These are phyloP conservation scores for Oreochromis spilurus DNA, from an alignment of 2,113 vertebrate genomes.

Conservation along the genomic window DNA sequence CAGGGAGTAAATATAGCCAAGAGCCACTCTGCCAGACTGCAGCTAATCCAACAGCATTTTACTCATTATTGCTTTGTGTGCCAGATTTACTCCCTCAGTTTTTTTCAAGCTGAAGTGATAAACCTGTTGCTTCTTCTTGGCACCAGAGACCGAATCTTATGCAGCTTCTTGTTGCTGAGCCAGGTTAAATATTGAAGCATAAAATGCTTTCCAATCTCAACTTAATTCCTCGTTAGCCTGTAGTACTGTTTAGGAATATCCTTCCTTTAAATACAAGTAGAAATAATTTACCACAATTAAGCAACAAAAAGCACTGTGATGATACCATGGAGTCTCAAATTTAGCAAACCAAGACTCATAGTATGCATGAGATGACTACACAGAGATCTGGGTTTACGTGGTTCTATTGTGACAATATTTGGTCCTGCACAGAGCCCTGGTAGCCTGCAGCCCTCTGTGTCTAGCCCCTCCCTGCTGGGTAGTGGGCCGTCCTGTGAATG, in stretches of 20 bases:
- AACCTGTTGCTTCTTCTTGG: not conserved
- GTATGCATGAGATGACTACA: not conserved
- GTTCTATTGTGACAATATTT: slow-evolving; percentile 30
- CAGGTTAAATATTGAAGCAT: not conserved
- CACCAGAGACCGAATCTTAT: not conserved
- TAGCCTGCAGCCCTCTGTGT: slow-evolving; percentile 31
- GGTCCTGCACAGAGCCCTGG: slow-evolving; percentile 24
- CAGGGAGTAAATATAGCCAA: not conserved
- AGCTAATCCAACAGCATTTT: not conserved
- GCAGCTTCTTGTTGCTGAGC: not conserved
- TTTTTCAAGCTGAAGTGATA: not conserved
- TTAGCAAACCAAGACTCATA: not conserved
- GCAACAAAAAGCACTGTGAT: not conserved
- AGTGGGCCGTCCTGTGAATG: slow-evolving; percentile 64
- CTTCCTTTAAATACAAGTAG: not conserved
- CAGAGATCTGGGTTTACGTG: slow-evolving; percentile 13
- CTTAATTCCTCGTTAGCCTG: not conserved
- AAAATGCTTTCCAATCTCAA: not conserved
- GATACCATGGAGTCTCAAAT: not conserved
- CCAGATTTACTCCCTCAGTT: not conserved
- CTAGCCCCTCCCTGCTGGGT: slow-evolving; percentile 45
- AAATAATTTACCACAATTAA: not conserved
- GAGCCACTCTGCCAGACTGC: not conserved
- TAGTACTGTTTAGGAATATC: not conserved
- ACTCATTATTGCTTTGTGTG: not conserved